These are phyloP conservation scores for Rattus rattus DNA, from an alignment of 2,113 vertebrate species.

Conservation along the genomic window DNA sequence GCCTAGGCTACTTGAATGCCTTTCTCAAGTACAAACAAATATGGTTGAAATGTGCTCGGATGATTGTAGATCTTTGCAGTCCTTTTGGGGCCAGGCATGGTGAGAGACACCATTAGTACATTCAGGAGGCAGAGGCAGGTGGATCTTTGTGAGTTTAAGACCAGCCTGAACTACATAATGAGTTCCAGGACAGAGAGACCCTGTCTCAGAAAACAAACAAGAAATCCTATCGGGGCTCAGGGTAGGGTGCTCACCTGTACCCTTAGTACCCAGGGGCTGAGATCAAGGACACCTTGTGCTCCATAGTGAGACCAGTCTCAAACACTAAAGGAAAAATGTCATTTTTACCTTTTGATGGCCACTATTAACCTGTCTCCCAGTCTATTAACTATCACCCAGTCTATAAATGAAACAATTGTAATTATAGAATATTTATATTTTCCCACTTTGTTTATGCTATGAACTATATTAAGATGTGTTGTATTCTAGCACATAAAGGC, in stretches of 20 bases:
- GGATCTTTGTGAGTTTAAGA: background rate
- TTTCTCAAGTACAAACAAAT: background rate
- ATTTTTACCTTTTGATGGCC: background rate
- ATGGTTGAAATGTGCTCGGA: background rate
- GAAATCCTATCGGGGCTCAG: background rate
- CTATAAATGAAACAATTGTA: background rate
- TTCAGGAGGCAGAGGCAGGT: background rate
- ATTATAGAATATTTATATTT: background rate
- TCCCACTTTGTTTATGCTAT: background rate
- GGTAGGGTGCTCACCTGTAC: background rate
- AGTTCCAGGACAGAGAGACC: background rate
- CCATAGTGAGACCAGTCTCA: background rate
- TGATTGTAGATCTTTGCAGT: background rate
- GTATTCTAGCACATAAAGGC: background rate
- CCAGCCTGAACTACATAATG: background rate
- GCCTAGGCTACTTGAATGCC: background rate
- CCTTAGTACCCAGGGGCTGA: background rate
- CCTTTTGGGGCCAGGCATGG: background rate
- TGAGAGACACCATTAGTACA: background rate
- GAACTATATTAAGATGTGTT: conserved; percentile 1
- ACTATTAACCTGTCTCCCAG: background rate
- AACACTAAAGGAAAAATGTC: background rate
- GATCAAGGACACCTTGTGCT: background rate
- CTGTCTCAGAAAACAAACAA: background rate
- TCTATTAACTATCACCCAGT: too few relatives aligned